A percentile compares a stretch with the other conserved stretches of the same genome.
Evolutionary conservation across 2,113 vertebrate species (phyloP).

Genomic region (Puntigrus tetrazona): DNA sequence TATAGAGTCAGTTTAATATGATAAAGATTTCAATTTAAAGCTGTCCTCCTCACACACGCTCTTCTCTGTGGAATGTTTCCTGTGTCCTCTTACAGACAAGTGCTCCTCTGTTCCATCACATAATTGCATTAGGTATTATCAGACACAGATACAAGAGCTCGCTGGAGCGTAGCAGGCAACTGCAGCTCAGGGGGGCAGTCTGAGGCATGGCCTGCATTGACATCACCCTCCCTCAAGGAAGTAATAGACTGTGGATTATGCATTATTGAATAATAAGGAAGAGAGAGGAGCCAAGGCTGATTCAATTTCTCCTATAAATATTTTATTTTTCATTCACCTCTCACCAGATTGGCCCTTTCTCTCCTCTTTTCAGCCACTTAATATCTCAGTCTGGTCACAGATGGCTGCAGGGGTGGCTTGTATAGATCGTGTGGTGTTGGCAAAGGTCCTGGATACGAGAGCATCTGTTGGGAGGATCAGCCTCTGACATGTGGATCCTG

Average conservation of each 20-base stretch:
- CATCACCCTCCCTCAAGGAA: conserved; percentile 57
- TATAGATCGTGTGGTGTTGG: conserved; percentile 31
- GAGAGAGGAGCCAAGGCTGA: conserved; percentile 49
- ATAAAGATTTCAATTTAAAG: conserved; percentile 36
- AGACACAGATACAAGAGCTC: conserved; percentile 65
- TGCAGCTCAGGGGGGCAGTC: conserved; percentile 68
- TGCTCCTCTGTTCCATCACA: conserved; percentile 56
- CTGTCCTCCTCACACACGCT: background rate
- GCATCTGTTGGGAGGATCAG: background rate
- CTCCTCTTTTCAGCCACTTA: conserved; percentile 29
- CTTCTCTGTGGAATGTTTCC: conserved; percentile 22
- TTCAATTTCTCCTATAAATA: conserved; percentile 61
- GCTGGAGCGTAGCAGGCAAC: conserved; percentile 71
- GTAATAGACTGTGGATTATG: conserved; percentile 63
- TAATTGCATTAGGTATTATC: conserved; percentile 73
- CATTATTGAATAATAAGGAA: conserved; percentile 67
- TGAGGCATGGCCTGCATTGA: conserved; percentile 54
- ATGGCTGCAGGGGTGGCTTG: conserved; percentile 29
- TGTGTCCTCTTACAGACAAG: conserved; percentile 25
- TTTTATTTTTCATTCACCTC: conserved; percentile 57
- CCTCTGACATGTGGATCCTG: background rate
- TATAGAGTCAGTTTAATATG: background rate
- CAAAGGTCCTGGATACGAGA: conserved; percentile 31
- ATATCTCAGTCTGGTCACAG: conserved; percentile 19
- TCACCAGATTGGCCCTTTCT: conserved; percentile 36